Base-by-base conservation (phyloP, 1,140 invertebrate species). In the Drosophila tropicalis region DNA sequence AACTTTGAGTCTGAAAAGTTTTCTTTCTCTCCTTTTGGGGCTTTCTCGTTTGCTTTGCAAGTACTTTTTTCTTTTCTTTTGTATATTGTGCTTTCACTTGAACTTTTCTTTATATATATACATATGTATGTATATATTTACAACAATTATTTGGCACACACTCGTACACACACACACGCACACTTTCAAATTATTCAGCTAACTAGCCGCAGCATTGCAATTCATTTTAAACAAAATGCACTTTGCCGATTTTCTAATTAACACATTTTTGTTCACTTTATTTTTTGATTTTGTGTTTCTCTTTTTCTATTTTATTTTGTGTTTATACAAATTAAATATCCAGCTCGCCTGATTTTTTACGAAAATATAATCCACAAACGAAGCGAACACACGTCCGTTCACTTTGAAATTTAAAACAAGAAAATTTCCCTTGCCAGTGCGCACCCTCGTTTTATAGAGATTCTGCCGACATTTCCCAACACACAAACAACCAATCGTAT, bases 61-160 rank as follows among this genome's bases (percentile, higher is more conserved):
- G 19, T 47, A 40, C 17, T 75, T 63, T 62, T 40, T 41, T 64
- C 61, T 29, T 67, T 66, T 36, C 64, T 66, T 29, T 67, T 63
- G 71, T 44, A 62, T 19, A 60, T 62, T 65, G 36, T 40, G 76
- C 83, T 87, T 85, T 86, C 79, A 87, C 83, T 77, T 41, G 51
- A 78, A 79, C 72, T 81, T 85, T 85, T 79, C 57, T 69, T 79
- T 66, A 44, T 67, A 39, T 41, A 67, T 44, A n/a, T 44, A 51
- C 19, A 19, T 51, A 19, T 70, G 17, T 19, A 13, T 44, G 41
- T 44, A 51, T 51, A 19, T 51, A 51, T 70, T 17, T 19, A 15
- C 54, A 58, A 61, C 58, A 70, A 78, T 25, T 69, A 76, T 67
- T 75, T 36, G 67, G 63, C 65, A 51, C 44, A 51, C 5, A 4